These are phyloP conservation scores for Phallusia fumigata DNA, from an alignment of 23 tunicate species.

Conservation along the genomic window DNA sequence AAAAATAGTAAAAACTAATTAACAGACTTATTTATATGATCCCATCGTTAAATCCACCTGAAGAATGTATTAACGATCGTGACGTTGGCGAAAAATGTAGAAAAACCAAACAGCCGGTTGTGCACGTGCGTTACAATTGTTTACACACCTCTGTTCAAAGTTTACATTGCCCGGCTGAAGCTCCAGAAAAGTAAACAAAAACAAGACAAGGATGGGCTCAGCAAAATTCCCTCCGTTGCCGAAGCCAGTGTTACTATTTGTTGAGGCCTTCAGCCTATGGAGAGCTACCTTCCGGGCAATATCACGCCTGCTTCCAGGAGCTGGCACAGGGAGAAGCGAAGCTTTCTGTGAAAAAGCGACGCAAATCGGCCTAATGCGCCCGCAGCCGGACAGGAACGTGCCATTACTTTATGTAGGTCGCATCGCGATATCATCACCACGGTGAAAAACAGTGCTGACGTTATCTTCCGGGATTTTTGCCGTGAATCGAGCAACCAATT, in stretches of 20 bases:
- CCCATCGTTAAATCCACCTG: too few species aligned
- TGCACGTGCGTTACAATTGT: too few species aligned
- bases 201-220: neutral
- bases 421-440: neutral
- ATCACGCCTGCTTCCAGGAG: neutral
- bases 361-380: neutral
- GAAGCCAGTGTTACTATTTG: neutral
- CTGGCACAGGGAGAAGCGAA: neutral
- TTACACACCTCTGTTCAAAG: too few species aligned
- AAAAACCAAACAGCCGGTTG: too few species aligned
- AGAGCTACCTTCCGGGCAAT: neutral
- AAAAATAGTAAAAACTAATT: too few species aligned
- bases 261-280: neutral
- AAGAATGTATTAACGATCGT: too few species aligned
- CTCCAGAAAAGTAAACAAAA: neutral
- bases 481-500: neutral
- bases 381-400: neutral
- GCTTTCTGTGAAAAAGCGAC: neutral
- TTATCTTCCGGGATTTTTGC: neutral
- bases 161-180: neutral
- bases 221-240: neutral
- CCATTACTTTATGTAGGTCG: conserved; percentile 7
- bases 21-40: too few species aligned
- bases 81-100: too few species aligned
- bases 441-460: neutral